These are phyloP conservation scores for Cataglyphis cursor DNA, from an alignment of 2,888 invertebrate species.

Conservation along the genomic window DNA sequence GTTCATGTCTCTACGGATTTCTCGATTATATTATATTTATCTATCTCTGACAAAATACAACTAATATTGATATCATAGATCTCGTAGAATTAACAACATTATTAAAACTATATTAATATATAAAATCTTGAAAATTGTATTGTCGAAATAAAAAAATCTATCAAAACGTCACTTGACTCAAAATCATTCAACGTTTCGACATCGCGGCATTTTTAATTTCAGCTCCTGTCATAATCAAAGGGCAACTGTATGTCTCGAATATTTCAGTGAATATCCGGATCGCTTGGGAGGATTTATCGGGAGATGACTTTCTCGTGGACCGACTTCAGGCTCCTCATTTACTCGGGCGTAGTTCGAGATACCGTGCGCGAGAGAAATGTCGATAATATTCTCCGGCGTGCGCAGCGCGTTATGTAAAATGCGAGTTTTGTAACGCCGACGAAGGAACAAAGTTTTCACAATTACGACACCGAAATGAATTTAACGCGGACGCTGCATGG, in stretches of 20 bases:
- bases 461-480: conserved; percentile 37
- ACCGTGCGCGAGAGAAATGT: conserved; percentile 25
- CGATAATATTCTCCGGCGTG: conserved; percentile 29
- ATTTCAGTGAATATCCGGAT: conserved; percentile 75
- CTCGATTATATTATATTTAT: background rate
- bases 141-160: background rate
- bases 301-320: conserved; percentile 63
- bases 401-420: conserved; percentile 38
- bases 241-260: background rate
- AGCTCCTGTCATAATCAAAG: background rate
- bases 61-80: background rate
- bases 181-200: background rate
- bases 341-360: conserved; percentile 21
- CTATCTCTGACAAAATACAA: background rate
- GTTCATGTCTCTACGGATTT: background rate
- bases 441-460: conserved; percentile 42
- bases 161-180: background rate
- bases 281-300: conserved; percentile 69
- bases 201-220: background rate
- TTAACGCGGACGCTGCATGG: conserved; percentile 23
- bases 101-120: background rate
- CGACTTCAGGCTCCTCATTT: background rate
- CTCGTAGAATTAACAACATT: background rate
- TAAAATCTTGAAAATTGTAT: background rate
- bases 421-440: conserved; percentile 41